A percentile compares a stretch with the other conserved stretches of the same genome.
phyloP scores from a whole-genome alignment of 2,113 vertebrate genomes.

The Bolborhynchus lineola region DNA sequence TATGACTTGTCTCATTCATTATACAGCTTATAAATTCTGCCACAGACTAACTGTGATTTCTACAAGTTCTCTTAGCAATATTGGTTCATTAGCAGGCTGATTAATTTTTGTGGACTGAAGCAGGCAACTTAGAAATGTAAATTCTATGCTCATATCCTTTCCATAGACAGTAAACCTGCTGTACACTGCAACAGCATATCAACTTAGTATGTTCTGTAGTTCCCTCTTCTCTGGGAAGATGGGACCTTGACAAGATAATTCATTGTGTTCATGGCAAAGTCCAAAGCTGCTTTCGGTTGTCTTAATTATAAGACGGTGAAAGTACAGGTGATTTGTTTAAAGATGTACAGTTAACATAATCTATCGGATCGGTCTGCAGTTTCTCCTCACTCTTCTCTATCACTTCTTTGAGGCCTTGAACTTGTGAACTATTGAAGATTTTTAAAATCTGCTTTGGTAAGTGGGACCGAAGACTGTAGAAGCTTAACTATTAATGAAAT shows the following conservation, averaged over 20 bases:
- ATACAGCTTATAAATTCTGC: background rate
- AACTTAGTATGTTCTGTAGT: background rate
- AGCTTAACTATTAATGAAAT: background rate
- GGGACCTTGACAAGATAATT: background rate
- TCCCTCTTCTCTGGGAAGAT: background rate
- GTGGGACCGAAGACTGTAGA: background rate
- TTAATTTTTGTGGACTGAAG: background rate
- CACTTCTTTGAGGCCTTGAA: background rate
- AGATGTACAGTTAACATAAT: background rate
- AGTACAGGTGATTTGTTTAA: background rate
- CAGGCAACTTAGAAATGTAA: background rate
- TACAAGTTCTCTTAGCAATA: background rate
- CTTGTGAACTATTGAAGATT: background rate
- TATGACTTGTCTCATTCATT: background rate
- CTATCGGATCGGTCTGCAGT: background rate
- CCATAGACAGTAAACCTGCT: background rate
- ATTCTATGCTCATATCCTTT: background rate
- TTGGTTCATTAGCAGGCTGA: background rate
- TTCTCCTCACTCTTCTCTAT: background rate
- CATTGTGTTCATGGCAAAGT: background rate
- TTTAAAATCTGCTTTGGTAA: background rate
- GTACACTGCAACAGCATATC: background rate
- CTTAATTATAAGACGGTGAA: background rate
- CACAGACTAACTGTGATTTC: background rate
- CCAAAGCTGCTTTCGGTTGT: background rate